phyloP scores from a whole-genome alignment of 2,797 vertebrate species.

The Syngnathus acus region DNA sequence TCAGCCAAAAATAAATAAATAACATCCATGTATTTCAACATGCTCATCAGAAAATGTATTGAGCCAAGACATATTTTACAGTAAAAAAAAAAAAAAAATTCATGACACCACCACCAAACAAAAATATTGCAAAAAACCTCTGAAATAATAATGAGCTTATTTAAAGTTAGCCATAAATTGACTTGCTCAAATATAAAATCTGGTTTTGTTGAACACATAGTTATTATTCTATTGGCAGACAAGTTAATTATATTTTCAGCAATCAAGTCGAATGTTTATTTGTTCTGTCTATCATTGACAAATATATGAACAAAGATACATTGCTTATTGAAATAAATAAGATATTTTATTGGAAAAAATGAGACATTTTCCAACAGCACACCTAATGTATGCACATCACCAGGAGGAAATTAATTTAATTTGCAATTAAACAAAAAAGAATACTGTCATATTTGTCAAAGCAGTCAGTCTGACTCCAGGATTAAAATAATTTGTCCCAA shows the following conservation, averaged over 20 bases:
- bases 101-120: background rate
- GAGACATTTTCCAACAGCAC: background rate
- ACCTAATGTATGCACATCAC: background rate
- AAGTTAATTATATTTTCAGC: background rate
- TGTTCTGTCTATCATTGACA: no score
- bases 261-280: background rate
- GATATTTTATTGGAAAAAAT: background rate
- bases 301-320: background rate
- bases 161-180: no score
- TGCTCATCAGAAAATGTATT: no score
- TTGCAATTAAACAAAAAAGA: background rate
- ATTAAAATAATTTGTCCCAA: no score
- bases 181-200: background rate
- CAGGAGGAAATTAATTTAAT: background rate
- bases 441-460: background rate
- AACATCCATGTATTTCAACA: background rate
- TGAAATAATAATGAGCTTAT: background rate
- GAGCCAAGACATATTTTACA: background rate
- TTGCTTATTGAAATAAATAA: background rate
- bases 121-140: background rate
- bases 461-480: background rate
- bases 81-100: background rate
- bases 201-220: background rate
- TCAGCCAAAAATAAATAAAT: background rate
- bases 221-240: background rate